These are phyloP conservation scores for Copidosoma aretas DNA, from an alignment of 2,888 invertebrate genomes.

Conservation along the genomic window DNA sequence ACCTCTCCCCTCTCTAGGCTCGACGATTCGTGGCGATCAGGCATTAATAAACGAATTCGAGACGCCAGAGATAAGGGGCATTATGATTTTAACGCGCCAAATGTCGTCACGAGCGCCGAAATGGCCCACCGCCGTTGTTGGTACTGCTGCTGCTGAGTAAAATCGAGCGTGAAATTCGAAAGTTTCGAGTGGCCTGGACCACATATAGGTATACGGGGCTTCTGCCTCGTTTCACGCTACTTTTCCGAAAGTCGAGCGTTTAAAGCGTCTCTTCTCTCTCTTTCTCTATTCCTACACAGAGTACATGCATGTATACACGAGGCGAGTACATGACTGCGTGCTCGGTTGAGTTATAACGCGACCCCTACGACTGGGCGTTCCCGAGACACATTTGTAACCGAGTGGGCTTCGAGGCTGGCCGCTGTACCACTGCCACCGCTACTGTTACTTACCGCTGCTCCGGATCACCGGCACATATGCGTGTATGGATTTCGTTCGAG, in stretches of 20 bases:
- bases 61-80: conserved; percentile 48
- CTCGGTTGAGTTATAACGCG: not conserved
- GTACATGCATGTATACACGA: too few relatives aligned
- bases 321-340: too few relatives aligned
- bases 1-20: conserved; percentile 2
- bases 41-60: conserved; percentile 48
- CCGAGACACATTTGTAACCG: conserved; percentile 14
- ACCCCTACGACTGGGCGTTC: conserved; percentile 29
- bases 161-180: conserved; percentile 63
- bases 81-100: conserved; percentile 59
- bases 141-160: conserved; percentile 43
- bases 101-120: conserved; percentile 49
- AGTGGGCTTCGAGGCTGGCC: too few relatives aligned
- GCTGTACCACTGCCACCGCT: too few relatives aligned
- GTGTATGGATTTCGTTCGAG: not conserved
- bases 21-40: conserved; percentile 28
- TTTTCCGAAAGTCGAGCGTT: conserved; percentile 42
- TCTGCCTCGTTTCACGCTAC: conserved; percentile 49
- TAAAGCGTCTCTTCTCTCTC: conserved; percentile 10
- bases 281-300: too few relatives aligned
- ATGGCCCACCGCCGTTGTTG: too few relatives aligned
- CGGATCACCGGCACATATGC: conserved; percentile 26
- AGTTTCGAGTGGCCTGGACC: conserved; percentile 52
- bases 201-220: conserved; percentile 30
- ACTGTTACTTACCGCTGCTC: not conserved